Evolutionary conservation across 1,140 invertebrate species (phyloP).

Genomic region (Hyposmocoma kahamanoa): DNA sequence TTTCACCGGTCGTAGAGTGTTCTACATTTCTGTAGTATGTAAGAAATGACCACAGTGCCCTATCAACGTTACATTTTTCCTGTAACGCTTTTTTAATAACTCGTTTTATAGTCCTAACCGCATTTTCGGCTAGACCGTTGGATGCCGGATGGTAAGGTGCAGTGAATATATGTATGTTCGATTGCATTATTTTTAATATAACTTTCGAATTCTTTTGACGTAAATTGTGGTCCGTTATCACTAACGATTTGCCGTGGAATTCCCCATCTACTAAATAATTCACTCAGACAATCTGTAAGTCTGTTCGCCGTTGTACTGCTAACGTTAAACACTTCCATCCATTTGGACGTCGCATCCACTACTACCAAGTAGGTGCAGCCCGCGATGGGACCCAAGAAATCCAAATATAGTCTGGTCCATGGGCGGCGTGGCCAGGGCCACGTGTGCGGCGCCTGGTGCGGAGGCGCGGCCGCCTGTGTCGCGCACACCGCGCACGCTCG

Average conservation of each 20-base stretch:
- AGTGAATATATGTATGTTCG: not conserved
- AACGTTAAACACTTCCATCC: not conserved
- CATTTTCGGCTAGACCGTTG: not conserved
- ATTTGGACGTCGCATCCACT: not conserved
- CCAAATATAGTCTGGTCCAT: not conserved
- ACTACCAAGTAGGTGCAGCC: not conserved
- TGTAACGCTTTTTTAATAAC: not conserved
- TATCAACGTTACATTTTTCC: not conserved
- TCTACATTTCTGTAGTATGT: not conserved
- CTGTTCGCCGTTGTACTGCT: not conserved
- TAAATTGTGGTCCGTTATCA: not conserved
- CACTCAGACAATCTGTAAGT: not conserved
- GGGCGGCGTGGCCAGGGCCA: not conserved
- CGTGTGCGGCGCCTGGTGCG: not conserved
- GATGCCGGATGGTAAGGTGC: not conserved
- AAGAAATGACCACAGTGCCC: not conserved
- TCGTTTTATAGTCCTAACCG: not conserved
- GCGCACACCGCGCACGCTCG: conserved; percentile 7
- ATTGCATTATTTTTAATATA: not conserved
- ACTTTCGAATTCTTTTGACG: not conserved
- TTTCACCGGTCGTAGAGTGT: not conserved
- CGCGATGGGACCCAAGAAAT: not conserved
- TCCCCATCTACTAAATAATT: not conserved
- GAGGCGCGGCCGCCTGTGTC: not conserved
- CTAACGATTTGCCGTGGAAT: not conserved